These are phyloP conservation scores for Erebia palarica DNA, from an alignment of 2,888 invertebrate genomes.

Conservation along the genomic window DNA sequence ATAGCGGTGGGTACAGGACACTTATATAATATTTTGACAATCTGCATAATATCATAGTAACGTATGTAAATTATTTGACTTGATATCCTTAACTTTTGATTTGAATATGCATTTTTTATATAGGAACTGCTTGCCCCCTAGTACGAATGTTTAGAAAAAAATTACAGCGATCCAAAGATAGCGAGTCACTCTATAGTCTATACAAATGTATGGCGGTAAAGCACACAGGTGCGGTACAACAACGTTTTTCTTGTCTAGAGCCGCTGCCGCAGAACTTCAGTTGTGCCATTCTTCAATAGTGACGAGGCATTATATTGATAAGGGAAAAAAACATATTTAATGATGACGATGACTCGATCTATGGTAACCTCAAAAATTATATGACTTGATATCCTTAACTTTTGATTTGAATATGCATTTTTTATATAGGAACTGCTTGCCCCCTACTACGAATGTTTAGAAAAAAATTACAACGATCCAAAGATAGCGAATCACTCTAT, in stretches of 20 bases:
- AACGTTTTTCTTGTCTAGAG: conserved; percentile 74
- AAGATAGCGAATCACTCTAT: conserved; percentile 47
- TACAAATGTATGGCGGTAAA: conserved; percentile 45
- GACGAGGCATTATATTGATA: conserved; percentile 40
- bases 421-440: background rate
- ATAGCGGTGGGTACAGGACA: too few species aligned
- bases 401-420: too few species aligned
- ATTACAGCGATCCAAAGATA: conserved; percentile 50
- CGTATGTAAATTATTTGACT: too few species aligned
- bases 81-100: too few species aligned
- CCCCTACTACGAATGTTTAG: background rate
- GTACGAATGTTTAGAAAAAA: background rate
- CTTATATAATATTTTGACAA: too few species aligned
- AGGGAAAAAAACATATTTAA: background rate
- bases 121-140: background rate
- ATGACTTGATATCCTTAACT: too few species aligned
- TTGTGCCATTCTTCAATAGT: conserved; percentile 49
- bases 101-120: too few species aligned
- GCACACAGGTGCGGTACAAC: conserved; percentile 73
- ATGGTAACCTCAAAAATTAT: too few species aligned
- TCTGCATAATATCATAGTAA: too few species aligned
- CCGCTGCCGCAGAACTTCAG: conserved; percentile 34
- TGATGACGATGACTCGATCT: background rate
- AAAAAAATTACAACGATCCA: conserved; percentile 42
- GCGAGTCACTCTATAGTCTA: conserved; percentile 40